Evolutionary conservation across 2,797 vertebrate genomes (phyloP), one percentile per base, ranked within the genome.

Genomic region (Chiroxiphia lanceolata): DNA sequence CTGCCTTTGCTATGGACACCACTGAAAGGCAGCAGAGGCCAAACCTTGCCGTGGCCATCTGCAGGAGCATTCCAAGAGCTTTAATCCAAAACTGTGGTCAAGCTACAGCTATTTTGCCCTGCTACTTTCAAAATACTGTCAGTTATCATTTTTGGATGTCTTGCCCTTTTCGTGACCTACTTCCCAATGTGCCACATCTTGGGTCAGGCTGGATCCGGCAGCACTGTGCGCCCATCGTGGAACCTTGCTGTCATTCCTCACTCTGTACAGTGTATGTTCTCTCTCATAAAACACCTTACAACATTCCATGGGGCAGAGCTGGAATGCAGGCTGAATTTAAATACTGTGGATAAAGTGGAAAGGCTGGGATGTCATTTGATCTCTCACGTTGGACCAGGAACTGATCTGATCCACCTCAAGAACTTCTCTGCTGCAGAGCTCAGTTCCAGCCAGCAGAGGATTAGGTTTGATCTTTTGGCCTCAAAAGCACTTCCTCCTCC

Each of bases 91-190:
- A 31, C 47, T 69, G 67, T 34, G 45, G n/a, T 36, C 34, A 50
- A 79, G 40, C n/a, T 47, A 29, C 13, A 48, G 77, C 82, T 86
- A 9, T 94, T 96, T 92, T 83, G 48, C 87, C 87, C 80, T 78
- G 57, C 87, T 91, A n/a, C 94, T 90, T 91, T 94, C 86, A 82
- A 87, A 94, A 87, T 83, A 64, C 67, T 82, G 25, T 63, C 50
- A 65, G 91, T 93, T 82, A 33, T 71, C 91, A 36, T 94, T 96
- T 95, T 82, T 54, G 94, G 96, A 79, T 92, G 34, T 89, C 96
- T 89, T 61, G 26, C 87, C 29, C 3, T 7, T 90, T 96, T 94
- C 53, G 23, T 50, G 25, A 81, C 71, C 57, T 45, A 2, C 71
- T 87, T 70, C 29, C 19, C 60, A 47, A 47, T 11, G 7, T 57